Base-by-base conservation (phyloP, 2,113 vertebrate species). In the Sisor rabdophorus region DNA sequence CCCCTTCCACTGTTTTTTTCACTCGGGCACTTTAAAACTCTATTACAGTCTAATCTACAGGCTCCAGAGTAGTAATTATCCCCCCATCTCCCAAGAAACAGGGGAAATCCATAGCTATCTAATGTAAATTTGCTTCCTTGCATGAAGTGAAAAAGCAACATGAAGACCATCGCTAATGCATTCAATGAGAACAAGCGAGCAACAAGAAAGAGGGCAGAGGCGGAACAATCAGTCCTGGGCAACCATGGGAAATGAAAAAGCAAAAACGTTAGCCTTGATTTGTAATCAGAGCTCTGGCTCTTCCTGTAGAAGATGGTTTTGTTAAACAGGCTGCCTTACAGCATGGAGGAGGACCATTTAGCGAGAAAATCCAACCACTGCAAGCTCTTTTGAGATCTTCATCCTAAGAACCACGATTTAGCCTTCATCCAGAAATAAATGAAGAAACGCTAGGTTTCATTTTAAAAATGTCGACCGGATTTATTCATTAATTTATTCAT, bases 81-180 rank as follows among this genome's bases (percentile, higher is more conserved):
- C 88, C n/a, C 87, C 82, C 80, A 88, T 91, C 87, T 84, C 83
- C 59, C 54, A 22, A 77, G 71, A 77, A 84, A 82, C 50, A 68
- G 87, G 89, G 87, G 87, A 91, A 90, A 87, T 78, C 84, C 86
- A 83, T 67, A 63, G 85, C 86, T 89, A 87, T 91, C 88, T 89
- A 84, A 78, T 83, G 86, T 87, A 91, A 90, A 91, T 89, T 90
- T 47, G 79, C 85, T 32, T 81, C 78, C 71, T 83, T 85, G 85
- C 85, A 85, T 87, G 85, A 86, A 85, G 89, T 88, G 79, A 88
- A 87, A 89, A 83, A 86, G 78, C 84, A 86, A 87, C 86, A 87
- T 65, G 79, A 82, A 85, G 83, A 87, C 79, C 72, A 88, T 87
- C 58, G 36, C 76, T 59, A 36, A 76, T 55, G 84, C 83, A 79